Evolutionary conservation across 1,140 invertebrate species (phyloP), one percentile per base, ranked within the genome.

Genomic region (Conus betulinus): DNA sequence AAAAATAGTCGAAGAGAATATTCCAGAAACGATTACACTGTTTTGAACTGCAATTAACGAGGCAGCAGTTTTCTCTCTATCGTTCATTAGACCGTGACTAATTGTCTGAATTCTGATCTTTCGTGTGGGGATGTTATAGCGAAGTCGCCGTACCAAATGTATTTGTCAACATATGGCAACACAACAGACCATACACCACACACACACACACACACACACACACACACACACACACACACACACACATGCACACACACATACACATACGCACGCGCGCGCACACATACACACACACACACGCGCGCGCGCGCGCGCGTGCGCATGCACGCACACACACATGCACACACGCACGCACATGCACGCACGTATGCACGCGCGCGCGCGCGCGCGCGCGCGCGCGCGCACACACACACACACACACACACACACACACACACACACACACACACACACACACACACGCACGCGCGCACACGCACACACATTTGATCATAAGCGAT

Each of bases 381-480:
- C 52, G 23, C 82, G 8, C 51, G 5, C 82, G 57, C 53, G 57
- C 23, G 57, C 17, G 57, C 8, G n/a, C 51, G 57, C n/a, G n/a
- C 53, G n/a, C 15, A 57, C 51, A 55, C 39, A 57, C 57, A 4
- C 82, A 51, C 17, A 2, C 25, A 82, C 79, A 55, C 79, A 82
- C 79, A 5, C 39, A 76, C 71, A 76, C 71, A 76, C 71, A 76
- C 71, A 76, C 71, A 76, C 71, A 76, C 71, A 76, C 71, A 76
- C 71, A 76, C 71, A 76, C 71, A 76, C 71, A 76, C 71, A 76
- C 71, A 76, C 71, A 76, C 20, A 76, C 76, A n/a, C 76, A 11
- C 76, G 3, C 76, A 23, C 76, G 3, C 76, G 5, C 60, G 4
- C 60, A 20, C 60, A 63, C 60, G 4, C 60, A 63, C 39, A 39